Evolutionary conservation across 1,140 invertebrate species (phyloP), one percentile per base, ranked within the genome.

Genomic region (Tetraneura akinire): DNA sequence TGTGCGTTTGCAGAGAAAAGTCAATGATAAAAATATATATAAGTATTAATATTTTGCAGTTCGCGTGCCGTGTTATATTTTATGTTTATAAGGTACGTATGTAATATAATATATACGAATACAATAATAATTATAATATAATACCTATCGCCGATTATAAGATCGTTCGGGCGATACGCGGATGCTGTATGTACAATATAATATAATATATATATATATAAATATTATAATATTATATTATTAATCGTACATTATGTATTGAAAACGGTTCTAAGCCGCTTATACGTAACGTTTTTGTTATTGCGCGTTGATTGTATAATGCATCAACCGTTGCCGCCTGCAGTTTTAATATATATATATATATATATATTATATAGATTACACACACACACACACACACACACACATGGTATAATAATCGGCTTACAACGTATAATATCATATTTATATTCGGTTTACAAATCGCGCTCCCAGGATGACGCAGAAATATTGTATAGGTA

Each of bases 291-390:
- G 73, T 60, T 78, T 78, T 78, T 78, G 73, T 78, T 78, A 60
- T 78, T 78, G 74, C 32, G 74, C 74, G 74, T 78, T 78, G 74
- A 78, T 78, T 78, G 55, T 78, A 78, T 78, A 62, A 78, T 45
- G 55, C 37, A 23, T 6, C 55, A n/a, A n/a, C 74, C 21, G 32
- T 42, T 47, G 32, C 37, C 37, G 6, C 55, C 23, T 37, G 16
- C 29, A 6, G n/a, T n/a, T n/a, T n/a, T 37, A 37, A 37, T 37
- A 37, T 37, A 37, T n/a, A n/a, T n/a, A n/a, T n/a, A n/a, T n/a
- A n/a, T n/a, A n/a, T n/a, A n/a, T n/a, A 37, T 37, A 37, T 37
- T 37, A 37, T 37, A 8, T 8, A 37, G 32, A 37, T 8, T n/a
- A n/a, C n/a, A n/a, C n/a, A n/a, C n/a, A n/a, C n/a, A n/a, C n/a